These are phyloP conservation scores for Mythimna lalbum DNA, from an alignment of 2,888 invertebrate species.

Conservation along the genomic window DNA sequence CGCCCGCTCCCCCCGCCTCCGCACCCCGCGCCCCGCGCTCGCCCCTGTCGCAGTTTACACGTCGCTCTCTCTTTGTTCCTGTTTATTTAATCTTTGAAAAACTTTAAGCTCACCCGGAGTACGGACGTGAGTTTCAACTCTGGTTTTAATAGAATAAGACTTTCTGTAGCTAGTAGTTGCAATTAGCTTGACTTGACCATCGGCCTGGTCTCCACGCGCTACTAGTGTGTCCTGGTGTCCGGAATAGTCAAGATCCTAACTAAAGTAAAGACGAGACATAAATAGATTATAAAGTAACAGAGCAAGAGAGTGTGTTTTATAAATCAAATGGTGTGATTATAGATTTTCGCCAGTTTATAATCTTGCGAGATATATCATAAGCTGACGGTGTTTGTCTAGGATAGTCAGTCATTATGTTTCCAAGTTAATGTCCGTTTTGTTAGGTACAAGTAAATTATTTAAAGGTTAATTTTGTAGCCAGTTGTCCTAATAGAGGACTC, in stretches of 20 bases:
- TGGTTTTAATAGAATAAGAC: background rate
- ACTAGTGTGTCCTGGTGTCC: too few species aligned
- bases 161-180: background rate
- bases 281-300: background rate
- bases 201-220: too few species aligned
- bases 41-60: conserved; percentile 32
- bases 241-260: background rate
- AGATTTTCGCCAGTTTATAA: background rate
- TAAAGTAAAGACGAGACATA: background rate
- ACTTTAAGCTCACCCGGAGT: conserved; percentile 1
- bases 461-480: conserved; percentile 4
- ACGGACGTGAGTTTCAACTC: background rate
- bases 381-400: background rate
- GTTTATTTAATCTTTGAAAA: conserved; percentile 30
- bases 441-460: background rate
- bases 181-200: background rate
- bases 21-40: background rate
- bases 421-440: background rate
- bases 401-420: too few species aligned
- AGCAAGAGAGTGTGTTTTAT: too few species aligned
- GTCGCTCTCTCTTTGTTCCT: conserved; percentile 30
- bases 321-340: background rate
- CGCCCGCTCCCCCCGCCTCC: background rate
- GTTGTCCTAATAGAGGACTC: conserved; percentile 2
- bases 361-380: background rate